Conservation (phyloP, 2,113 vertebrate genomes). For the Rhabdornis inornatus region DNA sequence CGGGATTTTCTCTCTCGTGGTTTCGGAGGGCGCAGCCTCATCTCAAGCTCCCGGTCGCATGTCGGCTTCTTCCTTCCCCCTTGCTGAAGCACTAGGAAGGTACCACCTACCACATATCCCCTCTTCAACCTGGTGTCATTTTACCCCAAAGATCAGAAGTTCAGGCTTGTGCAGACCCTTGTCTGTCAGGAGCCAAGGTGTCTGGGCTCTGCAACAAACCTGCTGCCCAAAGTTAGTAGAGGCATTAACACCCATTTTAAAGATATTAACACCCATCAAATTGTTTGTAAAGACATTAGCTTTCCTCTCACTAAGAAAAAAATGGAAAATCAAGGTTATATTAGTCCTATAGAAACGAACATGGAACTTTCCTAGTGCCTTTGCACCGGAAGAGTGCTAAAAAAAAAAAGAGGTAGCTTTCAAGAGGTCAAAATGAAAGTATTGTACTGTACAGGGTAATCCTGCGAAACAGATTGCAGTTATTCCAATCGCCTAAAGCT, state of each 20-base stretch:
- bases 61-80: background rate
- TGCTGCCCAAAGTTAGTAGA: background rate
- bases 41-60: accelerated
- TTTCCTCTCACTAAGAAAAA: background rate
- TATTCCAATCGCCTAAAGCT: background rate
- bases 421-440: background rate
- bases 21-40: background rate
- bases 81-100: background rate
- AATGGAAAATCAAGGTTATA: accelerated
- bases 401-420: too few relatives aligned
- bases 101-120: too few relatives aligned
- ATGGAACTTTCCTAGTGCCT: accelerated
- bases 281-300: background rate
- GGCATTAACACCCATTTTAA: background rate
- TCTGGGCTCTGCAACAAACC: too few relatives aligned
- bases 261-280: background rate
- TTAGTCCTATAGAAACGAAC: accelerated
- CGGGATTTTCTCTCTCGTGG: background rate
- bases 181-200: background rate
- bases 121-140: background rate
- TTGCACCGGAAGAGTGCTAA: background rate
- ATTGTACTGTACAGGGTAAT: background rate
- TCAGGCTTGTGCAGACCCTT: background rate
- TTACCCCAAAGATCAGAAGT: background rate
- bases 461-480: background rate